Evolutionary conservation across 2,888 invertebrate species (phyloP).

Genomic region (Drosophila fulvimacula): DNA sequence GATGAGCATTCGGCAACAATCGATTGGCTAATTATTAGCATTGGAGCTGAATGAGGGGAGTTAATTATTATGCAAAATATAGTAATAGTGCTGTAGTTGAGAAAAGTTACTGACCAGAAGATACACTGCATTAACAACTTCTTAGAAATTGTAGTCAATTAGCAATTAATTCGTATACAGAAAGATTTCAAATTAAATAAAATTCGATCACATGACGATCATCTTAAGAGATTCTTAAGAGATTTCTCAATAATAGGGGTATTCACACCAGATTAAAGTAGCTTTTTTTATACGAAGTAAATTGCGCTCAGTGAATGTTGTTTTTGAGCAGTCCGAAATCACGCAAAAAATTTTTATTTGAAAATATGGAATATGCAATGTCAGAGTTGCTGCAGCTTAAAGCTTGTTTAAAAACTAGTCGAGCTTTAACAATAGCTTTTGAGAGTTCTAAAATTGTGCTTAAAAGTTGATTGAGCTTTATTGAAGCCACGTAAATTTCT

Average conservation of each 20-base stretch:
- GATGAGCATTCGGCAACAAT: not conserved
- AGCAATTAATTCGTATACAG: too few species aligned
- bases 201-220: not conserved
- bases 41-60: not conserved
- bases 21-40: constrained; percentile 6
- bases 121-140: not conserved
- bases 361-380: too few species aligned
- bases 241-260: constrained; percentile 19
- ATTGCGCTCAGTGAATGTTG: not conserved
- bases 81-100: not conserved
- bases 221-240: not conserved
- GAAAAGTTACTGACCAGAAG: not conserved
- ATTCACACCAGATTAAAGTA: constrained; percentile 10
- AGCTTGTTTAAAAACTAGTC: too few species aligned
- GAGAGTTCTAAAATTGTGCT: too few species aligned
- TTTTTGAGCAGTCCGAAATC: not conserved
- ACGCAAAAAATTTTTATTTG: too few species aligned
- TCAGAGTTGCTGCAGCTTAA: too few species aligned
- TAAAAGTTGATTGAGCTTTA: too few species aligned
- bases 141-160: too few species aligned
- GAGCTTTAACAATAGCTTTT: too few species aligned
- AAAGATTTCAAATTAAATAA: too few species aligned
- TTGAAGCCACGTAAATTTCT: too few species aligned
- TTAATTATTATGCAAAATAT: not conserved
- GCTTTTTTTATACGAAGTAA: not conserved